Evolutionary conservation across 2,888 invertebrate genomes (phyloP), one percentile per base, ranked within the genome.

Genomic region (Xylota segnis): DNA sequence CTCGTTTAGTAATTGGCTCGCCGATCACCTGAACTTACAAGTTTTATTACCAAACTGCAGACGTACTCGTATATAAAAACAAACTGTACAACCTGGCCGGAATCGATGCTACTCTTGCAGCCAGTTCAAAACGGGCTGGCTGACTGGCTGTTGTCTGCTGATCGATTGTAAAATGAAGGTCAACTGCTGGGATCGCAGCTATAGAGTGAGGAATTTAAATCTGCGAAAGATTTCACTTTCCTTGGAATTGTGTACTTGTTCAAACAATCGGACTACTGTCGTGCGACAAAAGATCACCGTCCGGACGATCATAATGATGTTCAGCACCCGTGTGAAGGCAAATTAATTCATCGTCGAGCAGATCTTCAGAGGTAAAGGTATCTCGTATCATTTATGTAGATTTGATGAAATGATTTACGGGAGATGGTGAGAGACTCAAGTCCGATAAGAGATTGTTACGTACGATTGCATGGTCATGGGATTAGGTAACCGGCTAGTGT

Each of bases 171-270:
- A 66, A 16, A 79, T 83, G 83, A 83, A 83, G 83, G 83, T 83
- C 83, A 79, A 50, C 74, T 23, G 63, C 72, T 83, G 83, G 83
- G 83, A 83, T 83, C 54, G 40, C 83, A 83, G 74, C 47, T 72
- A 72, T 66, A 68, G 66, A 81, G 68, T 58, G 43, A 75, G 58
- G 58, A 29, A 56, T 56, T 29, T 0, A 43, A 40, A 56, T 32
- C 6, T 59, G 34, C 52, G 40, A 74, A 74, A 79, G 83, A 50
- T 83, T 83, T 83, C 74, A 74, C 79, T 83, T 83, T 83, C 83
- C 50, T 78, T 54, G 54, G 65, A 66, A 52, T 66, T 72, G 2
- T 34, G 56, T 58, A 18, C 34, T 18, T 23, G 37, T 56, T 29
- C n/a, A 4, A 29, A 29, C 6, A 27, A 14, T 16, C 18, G 29